Percentiles rank a stretch among this genome's conserved stretches.
phyloP scores from a whole-genome alignment of 2,797 vertebrate genomes.

The Danio tinwini region DNA sequence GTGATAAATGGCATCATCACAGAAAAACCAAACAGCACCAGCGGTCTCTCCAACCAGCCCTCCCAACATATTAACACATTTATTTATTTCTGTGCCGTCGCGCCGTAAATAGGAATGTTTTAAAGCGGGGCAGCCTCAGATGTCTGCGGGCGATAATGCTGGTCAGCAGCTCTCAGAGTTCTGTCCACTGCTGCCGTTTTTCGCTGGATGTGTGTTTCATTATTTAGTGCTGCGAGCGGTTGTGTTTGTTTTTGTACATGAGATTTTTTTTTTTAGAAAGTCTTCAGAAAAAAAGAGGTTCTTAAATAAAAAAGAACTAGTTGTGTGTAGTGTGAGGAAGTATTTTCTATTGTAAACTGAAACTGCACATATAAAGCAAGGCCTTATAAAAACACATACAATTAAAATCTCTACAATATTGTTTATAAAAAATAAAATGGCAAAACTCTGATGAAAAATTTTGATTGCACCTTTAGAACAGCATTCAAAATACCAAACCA shows the following conservation, averaged over 20 bases:
- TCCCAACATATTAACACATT: slow-evolving; percentile 65
- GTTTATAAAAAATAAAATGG: too few relatives aligned
- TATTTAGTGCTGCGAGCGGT: slow-evolving; percentile 35
- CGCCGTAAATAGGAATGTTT: slow-evolving; percentile 64
- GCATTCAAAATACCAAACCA: too few relatives aligned
- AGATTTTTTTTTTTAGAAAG: neutral
- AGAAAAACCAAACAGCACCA: slow-evolving; percentile 61
- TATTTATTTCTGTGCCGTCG: slow-evolving; percentile 63
- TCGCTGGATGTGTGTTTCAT: slow-evolving; percentile 31
- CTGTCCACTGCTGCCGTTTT: slow-evolving; percentile 40
- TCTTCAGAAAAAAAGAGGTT: neutral
- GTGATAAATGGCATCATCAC: slow-evolving; percentile 70
- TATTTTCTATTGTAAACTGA: slow-evolving; percentile 5
- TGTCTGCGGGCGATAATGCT: slow-evolving; percentile 61
- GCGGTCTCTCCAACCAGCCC: slow-evolving; percentile 56
- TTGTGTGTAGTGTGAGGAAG: neutral
- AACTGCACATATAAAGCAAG: too few relatives aligned
- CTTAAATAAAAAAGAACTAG: slow-evolving; percentile 4
- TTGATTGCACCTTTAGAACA: too few relatives aligned
- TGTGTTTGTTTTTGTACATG: slow-evolving; percentile 12
- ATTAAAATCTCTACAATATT: too few relatives aligned
- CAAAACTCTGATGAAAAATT: too few relatives aligned
- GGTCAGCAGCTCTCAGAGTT: slow-evolving; percentile 54
- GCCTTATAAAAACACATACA: too few relatives aligned
- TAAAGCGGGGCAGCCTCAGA: slow-evolving; percentile 47